A percentile compares a stretch with the other conserved stretches of the same genome.
Evolutionary conservation across 2,797 vertebrate genomes (phyloP).

Genomic region (Cynodonichthys magdalenae): DNA sequence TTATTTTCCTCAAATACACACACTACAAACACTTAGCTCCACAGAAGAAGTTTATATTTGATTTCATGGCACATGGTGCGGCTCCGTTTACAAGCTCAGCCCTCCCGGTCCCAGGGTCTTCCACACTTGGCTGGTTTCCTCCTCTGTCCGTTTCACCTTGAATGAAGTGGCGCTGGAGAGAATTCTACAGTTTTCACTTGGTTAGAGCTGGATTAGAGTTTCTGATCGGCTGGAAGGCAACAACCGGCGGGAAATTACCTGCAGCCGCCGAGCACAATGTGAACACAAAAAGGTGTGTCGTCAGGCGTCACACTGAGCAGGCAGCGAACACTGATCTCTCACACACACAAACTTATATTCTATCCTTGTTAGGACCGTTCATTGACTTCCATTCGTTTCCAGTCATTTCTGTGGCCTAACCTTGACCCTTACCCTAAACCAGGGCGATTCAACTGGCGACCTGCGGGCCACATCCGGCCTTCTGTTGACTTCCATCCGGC

Average conservation of each 20-base stretch:
- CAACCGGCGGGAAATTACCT: slow-evolving; percentile 59
- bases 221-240: slow-evolving; percentile 37
- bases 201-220: slow-evolving; percentile 56
- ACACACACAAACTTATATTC: slow-evolving; percentile 3
- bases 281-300: slow-evolving; percentile 32
- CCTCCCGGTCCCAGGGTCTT: slow-evolving; percentile 40
- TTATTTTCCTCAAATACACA: not conserved
- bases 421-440: too few species aligned
- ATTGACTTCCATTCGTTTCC: too few species aligned
- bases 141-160: slow-evolving; percentile 24
- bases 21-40: not conserved
- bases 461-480: too few species aligned
- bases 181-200: slow-evolving; percentile 37
- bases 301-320: not conserved
- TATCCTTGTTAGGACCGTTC: not conserved
- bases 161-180: slow-evolving; percentile 12
- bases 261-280: slow-evolving; percentile 45
- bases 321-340: not conserved
- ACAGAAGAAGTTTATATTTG: not conserved
- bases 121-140: slow-evolving; percentile 18
- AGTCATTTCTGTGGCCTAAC: too few species aligned
- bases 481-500: too few species aligned
- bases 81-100: slow-evolving; percentile 24
- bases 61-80: not conserved
- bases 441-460: too few species aligned